A percentile compares a stretch with the other conserved stretches of the same genome.
These are phyloP conservation scores for Habroteleia sp. DNA, from an alignment of 2,888 invertebrate genomes.

Conservation along the genomic window DNA sequence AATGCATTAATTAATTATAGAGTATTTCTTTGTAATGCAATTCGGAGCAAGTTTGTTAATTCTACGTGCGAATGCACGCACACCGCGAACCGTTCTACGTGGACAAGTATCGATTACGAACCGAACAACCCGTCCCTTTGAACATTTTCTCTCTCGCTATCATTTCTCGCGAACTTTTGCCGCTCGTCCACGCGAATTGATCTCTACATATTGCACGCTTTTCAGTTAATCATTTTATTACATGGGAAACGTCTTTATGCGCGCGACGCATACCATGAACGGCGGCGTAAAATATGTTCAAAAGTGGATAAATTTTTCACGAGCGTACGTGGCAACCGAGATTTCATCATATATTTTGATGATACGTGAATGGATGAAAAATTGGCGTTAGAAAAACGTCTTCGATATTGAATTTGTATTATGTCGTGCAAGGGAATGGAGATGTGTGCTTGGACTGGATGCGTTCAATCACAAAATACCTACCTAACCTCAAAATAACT, in stretches of 20 bases:
- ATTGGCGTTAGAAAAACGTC: slow-evolving; percentile 28
- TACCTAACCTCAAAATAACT: too few relatives aligned
- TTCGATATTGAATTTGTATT: slow-evolving; percentile 30
- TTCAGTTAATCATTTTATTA: slow-evolving; percentile 47
- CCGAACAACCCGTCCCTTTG: slow-evolving; percentile 26
- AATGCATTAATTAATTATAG: too few relatives aligned
- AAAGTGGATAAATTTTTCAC: slow-evolving; percentile 18
- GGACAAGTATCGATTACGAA: slow-evolving; percentile 44
- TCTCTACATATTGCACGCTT: slow-evolving; percentile 24
- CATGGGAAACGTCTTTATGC: slow-evolving; percentile 36
- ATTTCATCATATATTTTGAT: slow-evolving; percentile 17
- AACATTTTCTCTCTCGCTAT: slow-evolving; percentile 25
- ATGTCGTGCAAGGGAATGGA: background rate
- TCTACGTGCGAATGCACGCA: slow-evolving; percentile 8
- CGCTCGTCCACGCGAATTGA: slow-evolving; percentile 8
- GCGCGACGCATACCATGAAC: background rate
- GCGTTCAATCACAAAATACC: too few relatives aligned
- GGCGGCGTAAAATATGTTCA: slow-evolving; percentile 21
- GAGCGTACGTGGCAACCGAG: slow-evolving; percentile 16
- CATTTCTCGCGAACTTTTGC: background rate
- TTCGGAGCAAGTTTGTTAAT: too few relatives aligned
- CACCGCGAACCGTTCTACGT: slow-evolving; percentile 14
- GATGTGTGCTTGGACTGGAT: too few relatives aligned
- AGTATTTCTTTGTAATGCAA: too few relatives aligned
- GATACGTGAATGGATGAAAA: slow-evolving; percentile 14